Conservation (phyloP, 2,888 invertebrate species). For the Troglohyphantes excavatus region DNA sequence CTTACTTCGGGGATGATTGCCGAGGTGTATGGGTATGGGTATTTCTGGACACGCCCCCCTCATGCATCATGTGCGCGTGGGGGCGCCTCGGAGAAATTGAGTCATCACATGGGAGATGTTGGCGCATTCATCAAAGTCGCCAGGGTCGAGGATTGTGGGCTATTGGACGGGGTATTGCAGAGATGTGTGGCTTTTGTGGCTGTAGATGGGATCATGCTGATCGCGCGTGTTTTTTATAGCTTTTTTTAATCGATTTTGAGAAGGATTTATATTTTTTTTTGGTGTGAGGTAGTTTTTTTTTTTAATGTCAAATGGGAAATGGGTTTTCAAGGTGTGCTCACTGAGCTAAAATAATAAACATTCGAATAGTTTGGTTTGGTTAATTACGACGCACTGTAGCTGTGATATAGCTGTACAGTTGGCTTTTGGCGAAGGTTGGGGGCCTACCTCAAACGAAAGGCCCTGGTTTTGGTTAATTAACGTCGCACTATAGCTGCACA, state of each 20-base stretch:
- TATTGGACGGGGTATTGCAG: background rate
- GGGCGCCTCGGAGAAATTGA: slow-evolving; percentile 41
- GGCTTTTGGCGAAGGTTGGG: too few relatives aligned
- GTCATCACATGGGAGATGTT: slow-evolving; percentile 34
- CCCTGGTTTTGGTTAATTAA: too few relatives aligned
- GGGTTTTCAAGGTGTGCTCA: too few relatives aligned
- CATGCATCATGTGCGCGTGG: slow-evolving; percentile 39
- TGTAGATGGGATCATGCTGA: slow-evolving; percentile 27
- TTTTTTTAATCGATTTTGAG: background rate
- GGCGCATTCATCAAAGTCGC: slow-evolving; percentile 51
- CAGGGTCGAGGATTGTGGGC: background rate
- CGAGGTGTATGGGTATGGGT: slow-evolving; percentile 41
- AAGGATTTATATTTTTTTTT: too few relatives aligned
- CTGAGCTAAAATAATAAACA: too few relatives aligned
- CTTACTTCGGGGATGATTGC: slow-evolving; percentile 39
- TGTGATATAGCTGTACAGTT: too few relatives aligned
- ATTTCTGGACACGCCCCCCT: slow-evolving; percentile 39
- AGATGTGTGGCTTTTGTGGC: background rate
- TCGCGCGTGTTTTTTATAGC: background rate
- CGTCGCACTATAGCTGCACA: too few relatives aligned
- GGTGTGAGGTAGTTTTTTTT: too few relatives aligned
- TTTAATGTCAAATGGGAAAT: too few relatives aligned
- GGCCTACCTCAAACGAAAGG: too few relatives aligned
- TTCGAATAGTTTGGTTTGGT: too few relatives aligned
- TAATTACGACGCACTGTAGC: too few relatives aligned